Evolutionary conservation across 1,140 invertebrate genomes (phyloP).

Genomic region (Calliphora vicina): DNA sequence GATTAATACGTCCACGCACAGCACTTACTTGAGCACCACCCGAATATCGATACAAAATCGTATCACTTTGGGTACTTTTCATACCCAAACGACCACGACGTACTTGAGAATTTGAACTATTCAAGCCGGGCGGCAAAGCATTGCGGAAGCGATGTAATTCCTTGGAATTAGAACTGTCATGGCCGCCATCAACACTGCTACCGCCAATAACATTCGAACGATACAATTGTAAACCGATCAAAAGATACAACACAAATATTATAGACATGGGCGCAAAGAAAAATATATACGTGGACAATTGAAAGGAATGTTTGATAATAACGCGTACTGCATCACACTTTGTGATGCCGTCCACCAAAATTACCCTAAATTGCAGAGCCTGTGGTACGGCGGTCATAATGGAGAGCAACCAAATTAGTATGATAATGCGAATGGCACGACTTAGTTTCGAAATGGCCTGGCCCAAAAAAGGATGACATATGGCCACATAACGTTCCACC

Average conservation of each 20-base stretch:
- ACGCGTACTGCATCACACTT: conserved; percentile 66
- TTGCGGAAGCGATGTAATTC: conserved; percentile 46
- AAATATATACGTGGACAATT: conserved; percentile 78
- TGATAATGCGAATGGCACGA: conserved; percentile 74
- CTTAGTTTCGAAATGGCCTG: conserved; percentile 85
- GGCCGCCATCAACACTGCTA: conserved; percentile 38
- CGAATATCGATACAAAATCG: conserved; percentile 64
- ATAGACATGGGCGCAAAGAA: conserved; percentile 81
- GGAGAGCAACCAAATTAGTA: conserved; percentile 76
- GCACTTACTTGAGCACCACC: conserved; percentile 53
- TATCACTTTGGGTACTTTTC: conserved; percentile 65
- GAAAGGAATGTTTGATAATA: conserved; percentile 71
- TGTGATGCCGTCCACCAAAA: no score
- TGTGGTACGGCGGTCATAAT: conserved; percentile 81
- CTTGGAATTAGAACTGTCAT: conserved; percentile 60
- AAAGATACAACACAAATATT: conserved; percentile 75
- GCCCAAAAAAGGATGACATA: conserved; percentile 89
- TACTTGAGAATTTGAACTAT: neutral
- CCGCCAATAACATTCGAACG: conserved; percentile 52
- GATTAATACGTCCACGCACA: conserved; percentile 57
- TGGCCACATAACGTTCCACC: conserved; percentile 92
- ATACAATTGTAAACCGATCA: conserved; percentile 74
- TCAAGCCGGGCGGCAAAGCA: neutral
- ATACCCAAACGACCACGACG: conserved; percentile 40
- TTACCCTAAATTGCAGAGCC: conserved; percentile 77